Conservation (phyloP, 2,888 invertebrate genomes). For the Oxycera nigricornis region DNA sequence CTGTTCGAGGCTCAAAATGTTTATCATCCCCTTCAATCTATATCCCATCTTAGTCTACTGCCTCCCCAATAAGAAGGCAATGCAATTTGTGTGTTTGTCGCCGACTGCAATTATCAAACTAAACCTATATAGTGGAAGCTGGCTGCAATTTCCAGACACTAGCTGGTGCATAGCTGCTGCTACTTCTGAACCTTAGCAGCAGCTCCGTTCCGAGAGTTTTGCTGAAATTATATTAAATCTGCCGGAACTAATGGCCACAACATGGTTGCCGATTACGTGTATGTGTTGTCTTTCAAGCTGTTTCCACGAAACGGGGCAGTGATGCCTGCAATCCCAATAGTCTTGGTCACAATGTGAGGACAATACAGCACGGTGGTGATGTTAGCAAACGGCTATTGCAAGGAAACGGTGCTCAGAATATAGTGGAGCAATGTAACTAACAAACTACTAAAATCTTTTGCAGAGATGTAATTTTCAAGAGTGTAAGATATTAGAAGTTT, state of each 20-base stretch:
- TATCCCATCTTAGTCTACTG: background rate
- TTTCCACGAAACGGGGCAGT: background rate
- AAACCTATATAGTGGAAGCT: background rate
- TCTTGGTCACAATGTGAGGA: background rate
- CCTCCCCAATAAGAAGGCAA: conserved; percentile 12
- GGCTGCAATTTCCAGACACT: conserved; percentile 6
- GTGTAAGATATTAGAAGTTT: conserved; percentile 32
- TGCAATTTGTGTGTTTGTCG: background rate
- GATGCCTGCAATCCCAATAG: background rate
- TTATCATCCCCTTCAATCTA: conserved; percentile 4
- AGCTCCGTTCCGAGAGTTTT: conserved; percentile 22
- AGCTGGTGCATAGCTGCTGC: background rate
- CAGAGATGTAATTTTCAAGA: conserved; percentile 11
- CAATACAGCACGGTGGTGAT: background rate
- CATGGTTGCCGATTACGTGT: conserved; percentile 41
- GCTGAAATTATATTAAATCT: conserved; percentile 41
- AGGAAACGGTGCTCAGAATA: background rate
- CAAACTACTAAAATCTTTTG: background rate
- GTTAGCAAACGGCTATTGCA: background rate
- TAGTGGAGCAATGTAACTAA: background rate
- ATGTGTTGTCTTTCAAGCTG: conserved; percentile 38
- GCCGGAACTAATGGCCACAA: conserved; percentile 41
- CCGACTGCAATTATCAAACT: conserved; percentile 31
- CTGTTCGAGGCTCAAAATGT: background rate
- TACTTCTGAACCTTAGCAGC: background rate